Conservation (phyloP, 2,797 vertebrate genomes). For the Apogon talboti region DNA sequence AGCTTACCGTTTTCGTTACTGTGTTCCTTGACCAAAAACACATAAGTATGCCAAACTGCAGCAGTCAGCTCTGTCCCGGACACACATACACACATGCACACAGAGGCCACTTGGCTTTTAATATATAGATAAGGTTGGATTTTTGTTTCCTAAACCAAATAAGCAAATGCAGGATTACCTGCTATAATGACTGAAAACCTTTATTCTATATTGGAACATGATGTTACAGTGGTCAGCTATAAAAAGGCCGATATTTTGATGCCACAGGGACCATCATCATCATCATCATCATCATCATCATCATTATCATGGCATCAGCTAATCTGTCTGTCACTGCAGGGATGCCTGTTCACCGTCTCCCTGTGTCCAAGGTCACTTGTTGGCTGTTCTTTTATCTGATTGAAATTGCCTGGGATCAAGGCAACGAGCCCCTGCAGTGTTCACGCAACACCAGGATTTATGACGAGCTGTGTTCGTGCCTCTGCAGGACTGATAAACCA, state of each 20-base stretch:
- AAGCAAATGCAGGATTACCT: not conserved
- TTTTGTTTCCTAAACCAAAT: constrained; percentile 3
- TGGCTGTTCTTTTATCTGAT: constrained; percentile 78
- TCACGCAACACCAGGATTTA: constrained; percentile 71
- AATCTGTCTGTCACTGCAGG: constrained; percentile 71
- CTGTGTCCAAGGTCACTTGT: constrained; percentile 75
- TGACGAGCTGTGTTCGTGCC: constrained; percentile 63
- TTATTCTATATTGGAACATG: constrained; percentile 32
- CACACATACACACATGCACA: no score
- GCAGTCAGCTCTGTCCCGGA: no score
- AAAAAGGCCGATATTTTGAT: constrained; percentile 63
- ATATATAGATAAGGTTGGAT: constrained; percentile 4
- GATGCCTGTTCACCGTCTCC: constrained; percentile 62
- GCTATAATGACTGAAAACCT: constrained; percentile 30
- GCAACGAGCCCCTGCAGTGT: constrained; percentile 63
- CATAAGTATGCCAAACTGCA: no score
- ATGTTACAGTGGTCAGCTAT: constrained; percentile 57
- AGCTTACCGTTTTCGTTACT: no score
- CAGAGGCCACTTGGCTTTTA: no score
- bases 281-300: no score
- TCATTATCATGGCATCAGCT: constrained; percentile 62
- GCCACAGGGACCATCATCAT: constrained; percentile 60
- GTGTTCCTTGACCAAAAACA: no score
- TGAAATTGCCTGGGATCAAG: constrained; percentile 77
- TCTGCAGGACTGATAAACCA: constrained; percentile 43